Conservation (phyloP, 2,888 invertebrate genomes). For the Pediacus dermestoides region DNA sequence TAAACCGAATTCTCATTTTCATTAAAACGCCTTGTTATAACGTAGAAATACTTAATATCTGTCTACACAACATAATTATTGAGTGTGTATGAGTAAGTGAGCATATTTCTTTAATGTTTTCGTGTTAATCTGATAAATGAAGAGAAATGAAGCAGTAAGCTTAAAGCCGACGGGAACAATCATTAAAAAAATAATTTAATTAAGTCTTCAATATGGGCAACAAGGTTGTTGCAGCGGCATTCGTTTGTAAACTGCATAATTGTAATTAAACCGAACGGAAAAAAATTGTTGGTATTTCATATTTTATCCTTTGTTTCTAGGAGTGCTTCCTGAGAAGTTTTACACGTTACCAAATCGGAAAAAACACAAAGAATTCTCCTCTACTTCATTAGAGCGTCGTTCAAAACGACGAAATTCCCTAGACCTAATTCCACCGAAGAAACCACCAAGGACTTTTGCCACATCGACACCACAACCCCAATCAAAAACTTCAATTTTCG, state of each 20-base stretch:
- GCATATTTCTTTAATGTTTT: constrained; percentile 15
- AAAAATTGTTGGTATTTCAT: neutral
- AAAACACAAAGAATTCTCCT: constrained; percentile 49
- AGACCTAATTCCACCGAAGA: constrained; percentile 49
- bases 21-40: constrained; percentile 3
- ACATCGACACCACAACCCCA: constrained; percentile 52
- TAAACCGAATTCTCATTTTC: constrained; percentile 1
- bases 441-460: constrained; percentile 49
- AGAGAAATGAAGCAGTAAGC: constrained; percentile 8
- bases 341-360: constrained; percentile 65
- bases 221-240: neutral
- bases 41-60: constrained; percentile 3
- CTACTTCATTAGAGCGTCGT: constrained; percentile 35
- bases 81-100: constrained; percentile 7
- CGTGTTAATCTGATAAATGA: constrained; percentile 14
- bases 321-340: constrained; percentile 57
- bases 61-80: constrained; percentile 3
- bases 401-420: constrained; percentile 53
- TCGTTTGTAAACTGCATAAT: neutral
- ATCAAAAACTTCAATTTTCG: constrained; percentile 60
- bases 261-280: constrained; percentile 1
- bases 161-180: neutral
- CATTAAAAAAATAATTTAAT: constrained; percentile 5
- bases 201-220: constrained; percentile 3
- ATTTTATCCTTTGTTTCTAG: constrained; percentile 26